Conservation (phyloP, 2,888 invertebrate species). For the Acanthacorydalis orientalis region DNA sequence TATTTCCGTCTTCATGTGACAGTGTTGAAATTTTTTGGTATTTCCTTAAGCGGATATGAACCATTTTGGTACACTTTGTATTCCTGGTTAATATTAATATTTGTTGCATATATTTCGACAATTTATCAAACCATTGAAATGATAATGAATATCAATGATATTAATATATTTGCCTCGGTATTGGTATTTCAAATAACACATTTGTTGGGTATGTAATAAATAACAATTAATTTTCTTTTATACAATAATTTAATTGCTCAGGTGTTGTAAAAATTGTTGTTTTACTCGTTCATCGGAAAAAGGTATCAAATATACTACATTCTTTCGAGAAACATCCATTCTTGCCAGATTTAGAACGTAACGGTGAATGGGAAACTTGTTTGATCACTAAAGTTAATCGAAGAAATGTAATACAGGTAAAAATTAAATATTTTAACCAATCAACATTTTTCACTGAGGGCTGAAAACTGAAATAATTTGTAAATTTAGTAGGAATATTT, state of each 20-base stretch:
- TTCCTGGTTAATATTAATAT: not conserved
- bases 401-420: not conserved
- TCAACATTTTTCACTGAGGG: not conserved
- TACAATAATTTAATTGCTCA: not conserved
- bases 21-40: not conserved
- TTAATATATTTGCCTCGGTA: not conserved
- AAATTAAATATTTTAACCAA: not conserved
- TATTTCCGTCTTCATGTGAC: not conserved
- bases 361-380: not conserved
- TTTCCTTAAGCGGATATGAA: not conserved
- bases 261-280: not conserved
- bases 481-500: too few relatives aligned
- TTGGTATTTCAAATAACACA: slow-evolving; percentile 2
- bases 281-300: not conserved
- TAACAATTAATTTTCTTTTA: not conserved
- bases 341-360: not conserved
- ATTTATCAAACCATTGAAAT: not conserved
- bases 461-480: not conserved
- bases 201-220: not conserved
- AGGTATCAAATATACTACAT: not conserved
- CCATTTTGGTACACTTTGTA: not conserved
- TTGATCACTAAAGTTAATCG: not conserved
- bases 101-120: not conserved
- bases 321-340: not conserved
- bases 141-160: not conserved